phyloP scores from a whole-genome alignment of 2,797 vertebrate genomes.

The Hoplostethus mediterraneus region DNA sequence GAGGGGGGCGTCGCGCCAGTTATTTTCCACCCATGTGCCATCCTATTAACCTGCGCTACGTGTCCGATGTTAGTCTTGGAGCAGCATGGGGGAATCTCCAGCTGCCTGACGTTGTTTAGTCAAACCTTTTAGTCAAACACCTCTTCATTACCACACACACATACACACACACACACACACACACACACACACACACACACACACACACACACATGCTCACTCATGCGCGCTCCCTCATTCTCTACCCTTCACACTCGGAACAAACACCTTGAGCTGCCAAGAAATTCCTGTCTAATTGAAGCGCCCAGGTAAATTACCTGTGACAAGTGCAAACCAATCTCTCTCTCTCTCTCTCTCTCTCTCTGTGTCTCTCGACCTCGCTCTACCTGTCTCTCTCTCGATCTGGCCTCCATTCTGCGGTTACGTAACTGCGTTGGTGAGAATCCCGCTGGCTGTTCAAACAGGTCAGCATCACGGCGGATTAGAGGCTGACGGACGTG shows the following conservation, averaged over 20 bases:
- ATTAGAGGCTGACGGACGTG: constrained; percentile 68
- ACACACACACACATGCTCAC: constrained; percentile 7
- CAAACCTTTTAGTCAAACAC: constrained; percentile 47
- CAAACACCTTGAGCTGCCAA: constrained; percentile 55
- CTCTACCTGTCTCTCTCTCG: constrained; percentile 52
- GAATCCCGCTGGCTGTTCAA: constrained; percentile 83
- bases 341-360: constrained; percentile 37
- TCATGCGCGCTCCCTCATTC: constrained; percentile 4
- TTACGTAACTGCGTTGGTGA: constrained; percentile 77
- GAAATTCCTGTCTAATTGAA: constrained; percentile 73
- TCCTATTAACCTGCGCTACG: constrained; percentile 46
- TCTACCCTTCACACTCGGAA: constrained; percentile 21
- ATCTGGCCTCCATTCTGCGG: constrained; percentile 60
- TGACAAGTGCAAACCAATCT: constrained; percentile 66
- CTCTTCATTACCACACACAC: constrained; percentile 46
- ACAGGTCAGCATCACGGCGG: constrained; percentile 75
- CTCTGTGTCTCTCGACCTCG: constrained; percentile 23
- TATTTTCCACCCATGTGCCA: constrained; percentile 61
- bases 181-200: constrained; percentile 17
- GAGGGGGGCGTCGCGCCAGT: constrained; percentile 19
- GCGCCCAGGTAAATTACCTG: constrained; percentile 69
- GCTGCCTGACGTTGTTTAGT: constrained; percentile 61
- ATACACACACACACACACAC: constrained; percentile 13
- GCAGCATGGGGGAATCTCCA: constrained; percentile 64
- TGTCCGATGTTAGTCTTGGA: constrained; percentile 59